Base-by-base conservation (phyloP, 1,140 invertebrate genomes). In the Drosophila ercepeae region DNA sequence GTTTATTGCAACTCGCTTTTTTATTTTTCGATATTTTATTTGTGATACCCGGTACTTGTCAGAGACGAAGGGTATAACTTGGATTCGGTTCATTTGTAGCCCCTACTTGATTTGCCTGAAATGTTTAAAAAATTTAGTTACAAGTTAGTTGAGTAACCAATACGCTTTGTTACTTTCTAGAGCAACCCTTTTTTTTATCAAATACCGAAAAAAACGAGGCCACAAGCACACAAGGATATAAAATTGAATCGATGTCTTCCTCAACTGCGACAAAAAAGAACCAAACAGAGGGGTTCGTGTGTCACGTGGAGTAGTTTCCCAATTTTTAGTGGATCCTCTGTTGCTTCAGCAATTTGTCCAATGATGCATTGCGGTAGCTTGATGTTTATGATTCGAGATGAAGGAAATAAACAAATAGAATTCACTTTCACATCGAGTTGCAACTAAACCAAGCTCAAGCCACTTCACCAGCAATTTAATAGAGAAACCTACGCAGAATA, bases 241-340 rank as follows among this genome's bases (percentile, higher is more conserved):
- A 84, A 84, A 84, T 60, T 79, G 86, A 86, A 84, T 84, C 76
- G 81, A 79, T 86, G 77, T 86, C 29, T 32, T 9, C 68, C 75
- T 81, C 81, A 84, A 79, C 81, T 84, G 72, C 69, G 49, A 50
- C 23, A 19, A 25, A 7, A n/a, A 18, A n/a, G 32, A 32, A 32
- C 3, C 29, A 32, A 32, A 32, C n/a, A 32, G 11, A 11, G 41
- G 6, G n/a, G 19, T 16, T 41, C 52, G 59, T 50, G 44, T 57
- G 57, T 74, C 75, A 45, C 76, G 29, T 50, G 46, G 50, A 34
- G 51, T 71, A 59, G 59, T 59, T 61, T 42, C 19, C n/a, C 27
- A 41, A 55, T 39, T 74, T 74, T 59, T 50, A 36, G 39, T 60
- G 53, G 49, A 51, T 32, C 29, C 27, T 32, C 69, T 60, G 42